Percentiles rank a stretch among this genome's conserved stretches.
Evolutionary conservation across 2,797 vertebrate species (phyloP).

Genomic region (Chrosomus eos): DNA sequence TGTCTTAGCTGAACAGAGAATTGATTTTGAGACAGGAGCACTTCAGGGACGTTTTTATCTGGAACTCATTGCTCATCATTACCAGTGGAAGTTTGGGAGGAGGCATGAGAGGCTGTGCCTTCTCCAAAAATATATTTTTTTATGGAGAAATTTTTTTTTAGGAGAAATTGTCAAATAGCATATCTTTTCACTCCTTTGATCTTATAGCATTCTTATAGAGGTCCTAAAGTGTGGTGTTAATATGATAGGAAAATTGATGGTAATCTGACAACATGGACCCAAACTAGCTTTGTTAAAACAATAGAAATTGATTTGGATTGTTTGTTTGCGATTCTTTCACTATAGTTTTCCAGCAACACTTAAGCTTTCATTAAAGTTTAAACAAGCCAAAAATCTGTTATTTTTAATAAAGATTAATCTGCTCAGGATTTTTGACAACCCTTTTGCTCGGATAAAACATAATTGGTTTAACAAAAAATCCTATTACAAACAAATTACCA

Average conservation of each 20-base stretch:
- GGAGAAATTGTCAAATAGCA: background rate
- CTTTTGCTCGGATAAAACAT: background rate
- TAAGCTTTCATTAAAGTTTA: background rate
- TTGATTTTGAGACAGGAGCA: slow-evolving; percentile 18
- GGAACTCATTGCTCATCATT: background rate
- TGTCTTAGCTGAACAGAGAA: background rate
- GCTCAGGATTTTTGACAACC: background rate
- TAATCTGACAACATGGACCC: background rate
- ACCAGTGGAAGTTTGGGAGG: background rate
- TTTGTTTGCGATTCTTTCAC: background rate
- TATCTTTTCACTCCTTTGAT: background rate
- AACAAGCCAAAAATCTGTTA: background rate
- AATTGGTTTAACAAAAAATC: background rate
- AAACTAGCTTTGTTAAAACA: background rate
- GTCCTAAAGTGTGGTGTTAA: background rate
- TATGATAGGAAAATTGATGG: background rate
- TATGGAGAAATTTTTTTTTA: background rate
- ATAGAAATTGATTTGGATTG: background rate
- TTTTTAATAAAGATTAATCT: background rate
- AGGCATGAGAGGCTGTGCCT: background rate
- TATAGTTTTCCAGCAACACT: background rate
- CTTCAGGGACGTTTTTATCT: slow-evolving; percentile 15
- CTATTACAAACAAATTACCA: background rate
- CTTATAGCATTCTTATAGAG: background rate
- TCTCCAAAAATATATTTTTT: background rate